phyloP scores from a whole-genome alignment of 2,888 invertebrate genomes.

The Diaprepes abbreviatus region DNA sequence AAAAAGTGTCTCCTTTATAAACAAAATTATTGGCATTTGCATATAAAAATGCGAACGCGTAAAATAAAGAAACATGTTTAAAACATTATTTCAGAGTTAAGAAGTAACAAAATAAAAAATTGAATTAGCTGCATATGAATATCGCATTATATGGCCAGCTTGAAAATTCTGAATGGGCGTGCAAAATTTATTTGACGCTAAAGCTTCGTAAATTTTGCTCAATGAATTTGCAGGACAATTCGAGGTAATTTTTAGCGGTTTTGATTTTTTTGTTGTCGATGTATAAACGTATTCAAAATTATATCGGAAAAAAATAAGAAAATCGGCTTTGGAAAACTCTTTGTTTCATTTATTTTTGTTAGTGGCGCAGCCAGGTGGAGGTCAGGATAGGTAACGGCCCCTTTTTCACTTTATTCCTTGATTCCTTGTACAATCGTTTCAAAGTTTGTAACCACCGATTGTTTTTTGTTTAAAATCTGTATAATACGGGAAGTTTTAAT shows the following conservation, averaged over 20 bases:
- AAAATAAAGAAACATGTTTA: constrained; percentile 16
- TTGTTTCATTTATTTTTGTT: too few species aligned
- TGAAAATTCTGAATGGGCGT: constrained; percentile 33
- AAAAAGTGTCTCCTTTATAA: constrained; percentile 26
- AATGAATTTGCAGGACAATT: constrained; percentile 20
- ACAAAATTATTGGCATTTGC: constrained; percentile 33
- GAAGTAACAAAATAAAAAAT: constrained; percentile 37
- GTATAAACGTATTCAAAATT: too few species aligned
- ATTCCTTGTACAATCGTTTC: too few species aligned
- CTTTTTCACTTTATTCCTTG: too few species aligned
- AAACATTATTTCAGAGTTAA: constrained; percentile 23
- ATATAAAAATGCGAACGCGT: constrained; percentile 6
- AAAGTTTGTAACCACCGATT: too few species aligned
- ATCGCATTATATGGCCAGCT: constrained; percentile 28
- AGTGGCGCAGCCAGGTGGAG: too few species aligned
- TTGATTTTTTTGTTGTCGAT: constrained; percentile 3
- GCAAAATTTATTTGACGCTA: constrained; percentile 32
- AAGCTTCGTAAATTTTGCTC: constrained; percentile 25
- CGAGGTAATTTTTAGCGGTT: constrained; percentile 9
- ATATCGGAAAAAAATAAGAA: too few species aligned
- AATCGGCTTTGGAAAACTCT: too few species aligned
- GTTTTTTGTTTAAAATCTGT: too few species aligned
- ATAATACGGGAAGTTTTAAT: too few species aligned
- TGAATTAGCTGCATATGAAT: constrained; percentile 41
- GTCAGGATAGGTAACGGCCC: too few species aligned